Conservation (phyloP, 1,140 invertebrate genomes). For the Dinoponera quadriceps region DNA sequence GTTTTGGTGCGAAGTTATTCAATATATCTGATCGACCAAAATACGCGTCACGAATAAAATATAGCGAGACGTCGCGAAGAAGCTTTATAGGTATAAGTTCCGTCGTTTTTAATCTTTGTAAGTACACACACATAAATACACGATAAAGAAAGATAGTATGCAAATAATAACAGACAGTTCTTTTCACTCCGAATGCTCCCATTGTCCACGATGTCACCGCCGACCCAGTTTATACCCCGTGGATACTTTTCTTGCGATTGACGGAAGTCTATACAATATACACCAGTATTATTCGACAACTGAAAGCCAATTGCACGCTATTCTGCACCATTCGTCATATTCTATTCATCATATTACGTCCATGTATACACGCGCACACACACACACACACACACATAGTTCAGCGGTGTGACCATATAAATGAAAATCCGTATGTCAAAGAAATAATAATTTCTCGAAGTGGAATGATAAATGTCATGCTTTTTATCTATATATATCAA, state of each 20-base stretch:
- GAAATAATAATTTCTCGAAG: constrained; percentile 23
- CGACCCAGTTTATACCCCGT: constrained; percentile 19
- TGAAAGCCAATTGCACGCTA: constrained; percentile 51
- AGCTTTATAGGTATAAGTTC: not conserved
- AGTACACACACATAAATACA: not conserved
- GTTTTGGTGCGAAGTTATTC: not conserved
- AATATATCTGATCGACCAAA: not conserved
- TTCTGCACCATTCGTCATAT: constrained; percentile 20
- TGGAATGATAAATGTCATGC: not conserved
- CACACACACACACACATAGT: no score
- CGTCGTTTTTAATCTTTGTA: constrained; percentile 42
- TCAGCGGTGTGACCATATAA: not conserved
- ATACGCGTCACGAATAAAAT: not conserved
- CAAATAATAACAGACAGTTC: constrained; percentile 39
- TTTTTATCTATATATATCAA: not conserved
- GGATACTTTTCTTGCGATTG: constrained; percentile 37
- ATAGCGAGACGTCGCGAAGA: not conserved
- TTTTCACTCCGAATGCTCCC: constrained; percentile 28
- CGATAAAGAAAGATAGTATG: constrained; percentile 2
- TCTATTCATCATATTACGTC: constrained; percentile 13
- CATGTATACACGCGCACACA: not conserved
- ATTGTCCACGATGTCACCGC: constrained; percentile 47
- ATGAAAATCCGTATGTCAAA: constrained; percentile 9
- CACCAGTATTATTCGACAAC: constrained; percentile 36
- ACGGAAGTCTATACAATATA: constrained; percentile 48